Base-by-base conservation (phyloP, 2,113 vertebrate species). In the Pholis gunnellus region DNA sequence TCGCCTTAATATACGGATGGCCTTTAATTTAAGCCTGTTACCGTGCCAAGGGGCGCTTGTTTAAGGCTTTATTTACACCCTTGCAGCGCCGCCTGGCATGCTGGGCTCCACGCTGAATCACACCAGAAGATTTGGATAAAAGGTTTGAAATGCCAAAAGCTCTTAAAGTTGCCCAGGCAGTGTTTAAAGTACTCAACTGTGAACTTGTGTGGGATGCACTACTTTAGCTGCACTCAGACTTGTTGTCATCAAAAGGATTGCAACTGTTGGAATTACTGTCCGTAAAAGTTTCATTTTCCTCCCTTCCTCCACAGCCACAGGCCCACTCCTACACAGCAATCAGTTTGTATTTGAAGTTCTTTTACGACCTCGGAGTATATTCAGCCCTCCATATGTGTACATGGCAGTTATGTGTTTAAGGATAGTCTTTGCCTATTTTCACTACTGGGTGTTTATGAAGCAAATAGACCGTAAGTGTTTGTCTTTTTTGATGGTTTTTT, bases 61-160 rank as follows among this genome's bases (percentile, higher is more conserved):
- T 97, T 95, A 95, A 91, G 95, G 94, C 93, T 94, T 96, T 96
- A 96, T 97, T 97, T 97, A 96, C 95, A 93, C 92, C 94, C 95
- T 87, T 88, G 84, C 90, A 87, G 96, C 90, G 88, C 90, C 90
- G 88, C 90, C 61, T 61, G 56, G 78, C 78, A 79, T 84, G 67
- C 92, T 89, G 90, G 83, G 89, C 74, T 86, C 95, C 94, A 87
- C 84, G 89, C 92, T 96, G 92, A 95, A 96, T 54, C 85, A 92
- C 93, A 90, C 93, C 93, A 93, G 86, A 77, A 64, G 83, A 95
- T 95, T 90, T 87, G 77, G 87, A 87, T 91, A 91, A 93, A 87
- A 86, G 84, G 80, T 93, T 92, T 94, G 95, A 95, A 95, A 89
- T 93, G 94, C 95, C 95, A 91, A 93, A 90, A 93, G 84, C 65